Percentiles rank a stretch among this genome's conserved stretches.
These are phyloP conservation scores for Drosophila seguyi DNA, from an alignment of 1,140 invertebrate genomes.

Conservation along the genomic window DNA sequence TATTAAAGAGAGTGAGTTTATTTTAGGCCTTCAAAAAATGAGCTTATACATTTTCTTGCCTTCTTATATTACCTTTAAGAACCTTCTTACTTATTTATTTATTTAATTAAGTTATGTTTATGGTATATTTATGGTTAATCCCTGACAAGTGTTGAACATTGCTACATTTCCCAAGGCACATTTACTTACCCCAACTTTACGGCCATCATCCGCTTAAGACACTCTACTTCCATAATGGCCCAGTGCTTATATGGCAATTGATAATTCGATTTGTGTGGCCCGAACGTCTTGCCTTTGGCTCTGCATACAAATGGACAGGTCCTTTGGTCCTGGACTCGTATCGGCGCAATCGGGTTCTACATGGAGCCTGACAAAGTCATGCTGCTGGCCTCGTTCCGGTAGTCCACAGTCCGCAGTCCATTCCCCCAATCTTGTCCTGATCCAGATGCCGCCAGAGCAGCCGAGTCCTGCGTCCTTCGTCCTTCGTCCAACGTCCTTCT, in stretches of 20 bases:
- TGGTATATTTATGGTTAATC: not conserved
- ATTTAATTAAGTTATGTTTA: too few species aligned
- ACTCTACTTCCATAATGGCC: constrained; percentile 3
- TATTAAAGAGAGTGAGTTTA: not conserved
- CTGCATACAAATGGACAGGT: constrained; percentile 40
- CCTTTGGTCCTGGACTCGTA: not conserved
- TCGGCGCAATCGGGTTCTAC: constrained; percentile 8
- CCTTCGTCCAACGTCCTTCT: constrained; percentile 25
- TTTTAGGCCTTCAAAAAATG: not conserved
- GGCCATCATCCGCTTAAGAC: constrained; percentile 19
- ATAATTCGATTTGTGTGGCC: constrained; percentile 43
- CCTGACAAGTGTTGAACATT: not conserved
- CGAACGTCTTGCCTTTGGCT: not conserved
- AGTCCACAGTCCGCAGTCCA: not conserved
- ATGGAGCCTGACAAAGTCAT: constrained; percentile 39
- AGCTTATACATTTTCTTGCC: too few species aligned
- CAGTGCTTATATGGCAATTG: constrained; percentile 32
- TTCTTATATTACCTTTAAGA: not conserved
- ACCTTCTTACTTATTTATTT: not conserved
- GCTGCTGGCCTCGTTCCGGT: not conserved
- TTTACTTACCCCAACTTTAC: not conserved
- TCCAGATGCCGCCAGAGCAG: constrained; percentile 32
- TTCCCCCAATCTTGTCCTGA: constrained; percentile 27
- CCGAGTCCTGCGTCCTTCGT: not conserved
- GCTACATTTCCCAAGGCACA: not conserved